Evolutionary conservation across 2,797 vertebrate species (phyloP), one percentile per base, ranked within the genome.

Genomic region (Yasuhikotakia modesta): DNA sequence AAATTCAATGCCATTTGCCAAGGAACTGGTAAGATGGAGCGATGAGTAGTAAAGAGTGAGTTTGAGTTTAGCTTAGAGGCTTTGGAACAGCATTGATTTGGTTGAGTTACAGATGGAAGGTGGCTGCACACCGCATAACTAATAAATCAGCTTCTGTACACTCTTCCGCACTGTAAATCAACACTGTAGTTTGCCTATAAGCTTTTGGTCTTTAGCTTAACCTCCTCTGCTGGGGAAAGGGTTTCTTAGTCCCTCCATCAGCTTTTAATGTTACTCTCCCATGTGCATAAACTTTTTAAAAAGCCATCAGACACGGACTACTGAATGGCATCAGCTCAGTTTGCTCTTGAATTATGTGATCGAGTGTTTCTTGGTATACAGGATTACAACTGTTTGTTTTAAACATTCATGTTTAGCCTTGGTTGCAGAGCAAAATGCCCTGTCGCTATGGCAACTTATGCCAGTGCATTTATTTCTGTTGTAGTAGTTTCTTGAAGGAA

Each of bases 101-200:
- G 80, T 87, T 83, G 82, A 84, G 81, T 73, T 79, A 85, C 84
- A 88, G 81, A 84, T 85, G 84, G 69, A 83, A 84, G 80, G 86
- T 86, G 87, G 88, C 90, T 91, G 87, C 91, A 86, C 87, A 86
- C 88, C 87, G 91, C 91, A 88, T 92, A 89, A 89, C 86, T 88
- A 90, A 90, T 90, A 90, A 90, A 93, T 91, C 88, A 73, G 88
- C 87, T 90, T 91, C 89, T 90, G 91, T 91, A 90, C 91, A 91
- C 91, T 91, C 91, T 91, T 91, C 89, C 91, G 88, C 92, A 89
- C 89, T 92, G 92, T 92, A 92, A 90, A 91, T 91, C 90, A 90
- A 90, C 89, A 90, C 86, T 90, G 91, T 91, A 88, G 91, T 90
- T 93, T 91, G 90, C 90, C 91, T 91, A 82, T 91, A 87, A 84